Evolutionary conservation across 2,888 invertebrate species (phyloP), one percentile per base, ranked within the genome.

Genomic region (Athrips mouffetella): DNA sequence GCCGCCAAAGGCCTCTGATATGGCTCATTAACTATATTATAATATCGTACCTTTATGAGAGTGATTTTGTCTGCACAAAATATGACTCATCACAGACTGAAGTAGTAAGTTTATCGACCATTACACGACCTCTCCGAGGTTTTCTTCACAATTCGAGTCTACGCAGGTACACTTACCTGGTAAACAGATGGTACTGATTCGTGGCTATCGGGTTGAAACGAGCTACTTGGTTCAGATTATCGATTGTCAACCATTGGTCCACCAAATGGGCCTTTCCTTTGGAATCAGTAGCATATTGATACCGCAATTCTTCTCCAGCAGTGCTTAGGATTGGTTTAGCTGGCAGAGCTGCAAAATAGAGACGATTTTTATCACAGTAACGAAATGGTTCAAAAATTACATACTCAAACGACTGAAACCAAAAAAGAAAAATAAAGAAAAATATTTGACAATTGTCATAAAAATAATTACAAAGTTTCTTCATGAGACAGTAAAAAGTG

Each of bases 161-260:
- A 8, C 11, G 41, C 53, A 35, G 7, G 18, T 31, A 6, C 11
- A 48, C 18, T 40, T 54, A 80, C 81, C 80, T 78, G 1, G 81
- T 81, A 52, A 78, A 81, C 8, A 80, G 58, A 57, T 81, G 80
- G 50, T 80, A 80, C 2, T 59, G 64, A 53, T 79, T 81, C 10
- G 65, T 50, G 0, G 49, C 47, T 4, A 49, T 48, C 0, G 81
- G 77, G 29, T 75, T 59, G 47, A 60, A 81, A 58, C 74, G 58
- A 0, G 59, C 55, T 6, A 65, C 54, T 20, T 67, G 59, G 5
- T 40, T 45, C 1, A 64, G 18, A 35, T 65, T 65, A 4, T 58
- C 57, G 20, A 61, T 20, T 1, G 61, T 63, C 61, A 59, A 49
- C 58, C 62, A 66, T 4, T 60, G 49, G 41, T 73, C 68, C 1